Base-by-base conservation (phyloP, 2,888 invertebrate species). In the Lepetodrilus schrolli region DNA sequence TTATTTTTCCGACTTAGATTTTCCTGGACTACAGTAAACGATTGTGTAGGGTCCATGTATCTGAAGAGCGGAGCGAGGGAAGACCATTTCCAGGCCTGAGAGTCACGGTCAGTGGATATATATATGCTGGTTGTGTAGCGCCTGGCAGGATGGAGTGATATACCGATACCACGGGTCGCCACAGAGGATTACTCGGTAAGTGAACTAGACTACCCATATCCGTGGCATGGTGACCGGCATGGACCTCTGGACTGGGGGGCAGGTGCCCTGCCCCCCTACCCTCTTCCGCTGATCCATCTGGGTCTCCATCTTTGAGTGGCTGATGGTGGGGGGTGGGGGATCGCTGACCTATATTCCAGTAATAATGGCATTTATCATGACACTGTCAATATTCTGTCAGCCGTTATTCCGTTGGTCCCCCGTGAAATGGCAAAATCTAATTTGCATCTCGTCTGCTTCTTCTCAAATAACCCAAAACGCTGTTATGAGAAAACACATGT, bases 301-400 rank as follows among this genome's bases (percentile, higher is more conserved):
- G 17, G 30, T 34, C 26, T 58, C 23, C 26, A 30, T 23, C 34
- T 30, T 23, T 58, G n/a, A n/a, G n/a, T n/a, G n/a, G n/a, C n/a
- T n/a, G n/a, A n/a, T n/a, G n/a, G n/a, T n/a, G n/a, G n/a, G n/a
- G n/a, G n/a, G n/a, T n/a, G n/a, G n/a, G n/a, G n/a, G n/a, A n/a
- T n/a, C n/a, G n/a, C n/a, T n/a, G 58, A 17, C 58, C 58, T 58
- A 58, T 58, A 58, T 58, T 58, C 58, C 58, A 58, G 26, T 30
- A 58, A 58, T 58, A 58, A 58, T 58, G 30, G 58, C 58, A 58
- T 58, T 58, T 58, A 58, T 58, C 26, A 58, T 58, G 58, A 58
- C 30, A 30, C 26, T 23, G 58, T 58, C 34, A 34, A 30, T 34
- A 30, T 58, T 58, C 58, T 26, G 17, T 58, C 58, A 30, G 58